A percentile compares a stretch with the other conserved stretches of the same genome.
Conservation (phyloP, 1,140 invertebrate species). For the Oncopeltus fasciatus region DNA sequence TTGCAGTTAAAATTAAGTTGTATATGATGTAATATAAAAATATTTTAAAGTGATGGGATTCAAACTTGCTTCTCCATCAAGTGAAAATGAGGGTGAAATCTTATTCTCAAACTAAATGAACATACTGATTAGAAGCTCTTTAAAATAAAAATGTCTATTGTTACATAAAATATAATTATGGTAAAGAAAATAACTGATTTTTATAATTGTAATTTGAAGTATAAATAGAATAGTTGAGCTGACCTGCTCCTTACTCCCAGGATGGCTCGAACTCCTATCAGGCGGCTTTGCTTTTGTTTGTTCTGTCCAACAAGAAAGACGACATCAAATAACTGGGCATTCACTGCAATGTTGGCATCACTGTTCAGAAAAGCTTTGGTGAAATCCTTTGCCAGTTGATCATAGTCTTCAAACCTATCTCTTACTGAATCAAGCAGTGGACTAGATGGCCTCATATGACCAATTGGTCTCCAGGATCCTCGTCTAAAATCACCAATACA, state of each 20-base stretch:
- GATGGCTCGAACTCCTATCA: constrained; percentile 81
- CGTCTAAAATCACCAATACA: constrained; percentile 31
- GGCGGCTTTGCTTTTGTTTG: constrained; percentile 63
- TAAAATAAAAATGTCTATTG: no score
- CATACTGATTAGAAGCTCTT: no score
- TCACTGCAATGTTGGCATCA: constrained; percentile 50
- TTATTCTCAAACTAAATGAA: no score
- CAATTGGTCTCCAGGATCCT: constrained; percentile 86
- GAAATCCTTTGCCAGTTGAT: constrained; percentile 85
- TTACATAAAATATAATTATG: no score
- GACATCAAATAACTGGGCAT: constrained; percentile 75
- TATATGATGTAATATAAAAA: no score
- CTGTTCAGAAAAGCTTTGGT: constrained; percentile 73
- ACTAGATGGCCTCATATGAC: constrained; percentile 84
- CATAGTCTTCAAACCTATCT: constrained; percentile 85
- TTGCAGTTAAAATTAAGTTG: no score
- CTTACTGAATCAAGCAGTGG: constrained; percentile 81
- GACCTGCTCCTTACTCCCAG: constrained; percentile 76
- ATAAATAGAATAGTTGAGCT: constrained; percentile 5
- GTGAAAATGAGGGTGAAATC: no score
- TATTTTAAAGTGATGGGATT: no score
- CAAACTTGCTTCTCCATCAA: no score
- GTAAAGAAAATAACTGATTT: no score
- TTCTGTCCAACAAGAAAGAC: constrained; percentile 79
- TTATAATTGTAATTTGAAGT: neutral